Base-by-base conservation (phyloP, 1,140 invertebrate species). In the Cydia amplana region DNA sequence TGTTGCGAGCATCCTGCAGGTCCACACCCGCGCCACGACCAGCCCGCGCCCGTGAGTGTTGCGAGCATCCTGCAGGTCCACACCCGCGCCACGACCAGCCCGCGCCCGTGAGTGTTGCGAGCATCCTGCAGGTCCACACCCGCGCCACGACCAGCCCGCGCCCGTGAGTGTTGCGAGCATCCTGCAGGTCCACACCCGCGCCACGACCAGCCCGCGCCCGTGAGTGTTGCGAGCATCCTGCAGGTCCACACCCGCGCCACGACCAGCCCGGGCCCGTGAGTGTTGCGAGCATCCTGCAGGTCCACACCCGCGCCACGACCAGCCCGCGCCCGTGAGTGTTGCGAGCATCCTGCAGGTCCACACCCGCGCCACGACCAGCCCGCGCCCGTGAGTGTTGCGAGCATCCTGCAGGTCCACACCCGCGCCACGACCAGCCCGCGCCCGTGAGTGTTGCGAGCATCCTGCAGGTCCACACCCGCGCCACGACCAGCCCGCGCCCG, bases 171-270 rank as follows among this genome's bases (percentile, higher is more conserved):
- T 4, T n/a, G 12, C 67, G 28, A 28, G 3, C 28, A 28, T 28
- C 28, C n/a, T n/a, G n/a, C n/a, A n/a, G n/a, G n/a, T n/a, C n/a
- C n/a, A n/a, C 25, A 94, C 94, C 64, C 93, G 94, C 81, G 96
- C 95, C 51, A 97, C 96, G 9, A 82, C 55, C 77, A 76, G 46
- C 55, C 77, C 49, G 40, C 63, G 36, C 65, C 75, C 63, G 83
- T 80, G 93, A 93, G 23, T 75, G 72, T 67, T 97, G 3, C 25
- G 1, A 25, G 25, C 25, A 25, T 25, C 25, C 25, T 25, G 3
- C 25, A 25, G 25, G 25, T 25, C 25, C 25, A 25, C 25, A 94
- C 94, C 64, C 93, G 94, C 81, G 96, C 95, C 51, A 97, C 96
- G 9, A 4, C 7, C 46, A 72, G 5, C 23, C 55, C 9, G 55